A percentile compares a stretch with the other conserved stretches of the same genome.
Conservation (phyloP, 1,140 invertebrate species). For the Batillaria attramentaria region DNA sequence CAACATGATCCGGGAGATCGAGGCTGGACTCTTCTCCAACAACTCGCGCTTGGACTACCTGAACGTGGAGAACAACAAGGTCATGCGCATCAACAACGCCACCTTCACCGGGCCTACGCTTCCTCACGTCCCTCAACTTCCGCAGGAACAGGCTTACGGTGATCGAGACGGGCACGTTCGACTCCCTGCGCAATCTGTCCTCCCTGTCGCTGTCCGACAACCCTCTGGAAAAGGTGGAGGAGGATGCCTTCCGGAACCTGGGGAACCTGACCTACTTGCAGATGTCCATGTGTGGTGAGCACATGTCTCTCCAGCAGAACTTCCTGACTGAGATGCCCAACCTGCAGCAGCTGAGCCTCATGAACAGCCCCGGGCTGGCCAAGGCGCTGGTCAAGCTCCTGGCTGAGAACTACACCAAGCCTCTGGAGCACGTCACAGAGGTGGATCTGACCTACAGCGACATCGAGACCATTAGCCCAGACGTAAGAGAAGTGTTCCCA, state of each 20-base stretch:
- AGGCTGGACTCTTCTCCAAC: constrained; percentile 53
- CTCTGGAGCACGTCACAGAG: constrained; percentile 73
- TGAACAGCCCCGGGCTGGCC: constrained; percentile 81
- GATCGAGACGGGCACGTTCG: constrained; percentile 52
- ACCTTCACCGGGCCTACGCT: constrained; percentile 81
- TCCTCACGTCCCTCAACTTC: constrained; percentile 79
- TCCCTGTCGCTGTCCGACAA: constrained; percentile 72
- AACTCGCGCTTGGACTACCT: constrained; percentile 58
- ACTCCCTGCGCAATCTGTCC: constrained; percentile 72
- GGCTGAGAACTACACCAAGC: constrained; percentile 4
- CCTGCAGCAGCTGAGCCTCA: constrained; percentile 81
- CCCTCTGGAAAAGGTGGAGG: constrained; percentile 66
- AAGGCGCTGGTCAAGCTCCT: constrained; percentile 76
- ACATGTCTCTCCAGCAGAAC: constrained; percentile 69
- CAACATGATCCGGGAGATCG: constrained; percentile 63
- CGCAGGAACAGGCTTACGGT: constrained; percentile 53
- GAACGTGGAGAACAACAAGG: constrained; percentile 78
- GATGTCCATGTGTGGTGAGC: constrained; percentile 74
- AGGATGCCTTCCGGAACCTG: constrained; percentile 66
- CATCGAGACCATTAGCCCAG: constrained; percentile 78
- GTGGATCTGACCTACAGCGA: constrained; percentile 80
- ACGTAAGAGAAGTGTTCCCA: constrained; percentile 81
- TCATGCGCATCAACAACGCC: constrained; percentile 77
- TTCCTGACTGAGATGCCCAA: constrained; percentile 63
- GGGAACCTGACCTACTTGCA: constrained; percentile 77